Evolutionary conservation across 2,888 invertebrate species (phyloP).

Genomic region (Acronicta leporina): DNA sequence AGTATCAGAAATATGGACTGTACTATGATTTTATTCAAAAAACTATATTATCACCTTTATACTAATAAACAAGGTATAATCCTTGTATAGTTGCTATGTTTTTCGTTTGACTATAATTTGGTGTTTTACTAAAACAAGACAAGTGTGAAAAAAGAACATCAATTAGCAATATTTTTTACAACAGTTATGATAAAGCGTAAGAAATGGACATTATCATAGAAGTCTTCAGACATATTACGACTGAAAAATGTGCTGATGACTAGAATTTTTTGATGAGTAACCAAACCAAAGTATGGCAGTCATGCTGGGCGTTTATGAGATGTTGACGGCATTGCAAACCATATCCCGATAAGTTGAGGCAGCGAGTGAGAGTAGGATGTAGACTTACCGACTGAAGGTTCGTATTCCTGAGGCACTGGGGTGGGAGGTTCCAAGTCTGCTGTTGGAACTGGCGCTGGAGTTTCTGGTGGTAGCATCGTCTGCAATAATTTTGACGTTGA

Average conservation of each 20-base stretch:
- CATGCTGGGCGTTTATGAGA: slow-evolving; percentile 29
- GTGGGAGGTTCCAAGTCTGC: slow-evolving; percentile 83
- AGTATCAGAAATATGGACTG: slow-evolving; percentile 4
- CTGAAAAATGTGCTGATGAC: slow-evolving; percentile 7
- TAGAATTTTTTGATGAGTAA: slow-evolving; percentile 13
- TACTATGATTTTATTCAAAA: neutral
- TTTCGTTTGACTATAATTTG: no score
- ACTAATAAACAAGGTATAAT: no score
- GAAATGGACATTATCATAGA: slow-evolving; percentile 4
- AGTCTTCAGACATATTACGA: slow-evolving; percentile 2
- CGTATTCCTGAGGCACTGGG: slow-evolving; percentile 86
- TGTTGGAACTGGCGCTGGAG: slow-evolving; percentile 69
- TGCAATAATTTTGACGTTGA: slow-evolving; percentile 26
- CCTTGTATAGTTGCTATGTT: no score
- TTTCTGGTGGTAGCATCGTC: slow-evolving; percentile 75
- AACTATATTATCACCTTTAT: no score
- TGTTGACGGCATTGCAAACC: slow-evolving; percentile 34
- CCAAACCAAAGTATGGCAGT: slow-evolving; percentile 38
- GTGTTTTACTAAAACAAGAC: no score
- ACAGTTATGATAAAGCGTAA: slow-evolving; percentile 20
- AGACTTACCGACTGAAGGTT: slow-evolving; percentile 83
- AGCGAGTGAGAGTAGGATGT: neutral
- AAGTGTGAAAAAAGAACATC: no score
- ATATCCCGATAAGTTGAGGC: slow-evolving; percentile 36
- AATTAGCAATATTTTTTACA: neutral